Conservation (phyloP, 2,797 vertebrate species). For the Microchirus variegatus region DNA sequence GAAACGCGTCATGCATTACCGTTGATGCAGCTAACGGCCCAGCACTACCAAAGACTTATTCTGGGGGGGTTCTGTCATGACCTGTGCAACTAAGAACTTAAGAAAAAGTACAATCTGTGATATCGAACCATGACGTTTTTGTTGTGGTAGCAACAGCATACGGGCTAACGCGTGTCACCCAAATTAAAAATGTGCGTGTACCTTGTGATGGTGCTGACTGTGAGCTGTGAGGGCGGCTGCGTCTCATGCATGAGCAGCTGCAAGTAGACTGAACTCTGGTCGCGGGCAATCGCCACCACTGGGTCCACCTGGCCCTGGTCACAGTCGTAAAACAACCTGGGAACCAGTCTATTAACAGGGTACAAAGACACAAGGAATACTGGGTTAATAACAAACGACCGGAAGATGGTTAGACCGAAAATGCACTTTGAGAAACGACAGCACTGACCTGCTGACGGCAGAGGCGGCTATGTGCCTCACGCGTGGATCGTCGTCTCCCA, state of each 20-base stretch:
- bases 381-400: neutral
- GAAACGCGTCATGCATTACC: too few relatives aligned
- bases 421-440: too few relatives aligned
- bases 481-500: slow-evolving; percentile 95
- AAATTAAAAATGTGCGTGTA: slow-evolving; percentile 46
- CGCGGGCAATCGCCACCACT: slow-evolving; percentile 93
- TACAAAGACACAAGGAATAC: neutral
- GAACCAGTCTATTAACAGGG: slow-evolving; percentile 83
- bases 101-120: neutral
- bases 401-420: too few relatives aligned
- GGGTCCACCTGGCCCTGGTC: slow-evolving; percentile 96
- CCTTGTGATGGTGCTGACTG: slow-evolving; percentile 95
- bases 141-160: too few relatives aligned
- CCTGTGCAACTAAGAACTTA: neutral
- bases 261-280: slow-evolving; percentile 93
- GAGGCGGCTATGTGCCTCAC: slow-evolving; percentile 92
- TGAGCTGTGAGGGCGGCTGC: slow-evolving; percentile 92
- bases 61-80: neutral
- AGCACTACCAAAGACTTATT: neutral
- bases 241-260: slow-evolving; percentile 98
- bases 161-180: too few relatives aligned
- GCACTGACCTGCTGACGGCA: slow-evolving; percentile 86
- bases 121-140: too few relatives aligned
- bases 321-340: slow-evolving; percentile 93
- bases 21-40: too few relatives aligned